These are phyloP conservation scores for Periparus ater DNA, from an alignment of 2,797 vertebrate genomes.

Conservation along the genomic window DNA sequence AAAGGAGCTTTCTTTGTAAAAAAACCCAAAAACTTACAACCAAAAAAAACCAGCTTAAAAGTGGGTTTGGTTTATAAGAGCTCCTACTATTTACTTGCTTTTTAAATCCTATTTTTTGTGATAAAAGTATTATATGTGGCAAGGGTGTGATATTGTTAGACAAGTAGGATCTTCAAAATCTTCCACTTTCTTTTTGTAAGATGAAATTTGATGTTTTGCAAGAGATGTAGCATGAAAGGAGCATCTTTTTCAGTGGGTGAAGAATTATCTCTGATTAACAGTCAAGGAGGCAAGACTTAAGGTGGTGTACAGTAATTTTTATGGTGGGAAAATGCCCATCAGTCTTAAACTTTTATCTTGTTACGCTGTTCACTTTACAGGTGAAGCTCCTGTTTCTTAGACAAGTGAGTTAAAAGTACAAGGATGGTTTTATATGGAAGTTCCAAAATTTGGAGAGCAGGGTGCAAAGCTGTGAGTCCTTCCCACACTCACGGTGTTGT, in stretches of 20 bases:
- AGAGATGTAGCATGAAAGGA: background rate
- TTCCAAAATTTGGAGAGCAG: background rate
- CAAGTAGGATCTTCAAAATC: background rate
- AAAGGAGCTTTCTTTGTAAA: background rate
- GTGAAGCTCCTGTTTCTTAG: background rate
- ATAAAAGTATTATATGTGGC: background rate
- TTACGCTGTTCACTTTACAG: too few relatives aligned
- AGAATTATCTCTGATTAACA: background rate
- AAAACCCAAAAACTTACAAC: background rate
- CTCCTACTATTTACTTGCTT: background rate
- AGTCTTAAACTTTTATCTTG: background rate
- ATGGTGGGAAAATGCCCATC: background rate
- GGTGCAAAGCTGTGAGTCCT: background rate
- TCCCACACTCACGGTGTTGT: accelerated
- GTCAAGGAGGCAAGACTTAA: background rate
- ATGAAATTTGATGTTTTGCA: background rate
- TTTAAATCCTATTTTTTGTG: background rate
- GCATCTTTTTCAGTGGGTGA: background rate
- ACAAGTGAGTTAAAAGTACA: background rate
- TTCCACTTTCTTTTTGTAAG: background rate
- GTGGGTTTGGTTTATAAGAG: background rate
- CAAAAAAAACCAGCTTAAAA: background rate
- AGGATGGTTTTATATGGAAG: too few relatives aligned
- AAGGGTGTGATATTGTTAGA: background rate
- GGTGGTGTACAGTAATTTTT: background rate